Evolutionary conservation across 2,888 invertebrate species (phyloP).

Genomic region (Trachelus troglodyta): DNA sequence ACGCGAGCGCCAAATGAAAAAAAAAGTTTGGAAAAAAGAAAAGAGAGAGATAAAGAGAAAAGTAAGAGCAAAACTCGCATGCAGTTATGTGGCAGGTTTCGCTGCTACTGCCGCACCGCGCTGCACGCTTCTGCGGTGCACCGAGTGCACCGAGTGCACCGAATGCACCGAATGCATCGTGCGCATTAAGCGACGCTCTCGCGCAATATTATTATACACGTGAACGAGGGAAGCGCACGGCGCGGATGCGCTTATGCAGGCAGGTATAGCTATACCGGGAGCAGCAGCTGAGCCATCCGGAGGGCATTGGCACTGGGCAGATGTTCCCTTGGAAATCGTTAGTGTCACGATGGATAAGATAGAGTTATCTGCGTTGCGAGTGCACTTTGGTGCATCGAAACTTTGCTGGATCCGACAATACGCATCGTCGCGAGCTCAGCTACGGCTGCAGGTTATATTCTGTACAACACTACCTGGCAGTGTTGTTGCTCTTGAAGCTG

Average conservation of each 20-base stretch:
- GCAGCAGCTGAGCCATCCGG: slow-evolving; percentile 11
- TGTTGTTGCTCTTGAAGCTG: slow-evolving; percentile 50
- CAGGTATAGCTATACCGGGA: slow-evolving; percentile 8
- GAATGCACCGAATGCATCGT: too few species aligned
- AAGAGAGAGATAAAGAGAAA: not conserved
- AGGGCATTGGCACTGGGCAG: slow-evolving; percentile 6
- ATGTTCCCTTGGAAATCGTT: not conserved
- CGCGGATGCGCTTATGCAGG: not conserved
- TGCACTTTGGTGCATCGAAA: not conserved
- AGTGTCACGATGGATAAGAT: not conserved
- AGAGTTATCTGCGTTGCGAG: not conserved
- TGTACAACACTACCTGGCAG: not conserved
- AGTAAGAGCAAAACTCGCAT: not conserved
- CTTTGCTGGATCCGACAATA: not conserved
- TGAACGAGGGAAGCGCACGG: not conserved
- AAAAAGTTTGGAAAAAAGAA: not conserved
- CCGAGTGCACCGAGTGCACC: too few species aligned
- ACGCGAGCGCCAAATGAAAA: not conserved
- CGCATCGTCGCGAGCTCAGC: not conserved
- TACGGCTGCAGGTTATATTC: not conserved
- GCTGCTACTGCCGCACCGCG: too few species aligned
- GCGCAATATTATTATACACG: not conserved
- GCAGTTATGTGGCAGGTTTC: not conserved
- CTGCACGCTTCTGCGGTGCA: too few species aligned
- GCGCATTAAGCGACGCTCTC: not conserved